A percentile compares a stretch with the other conserved stretches of the same genome.
Conservation (phyloP, 2,797 vertebrate genomes). For the Enteromius radiatus region DNA sequence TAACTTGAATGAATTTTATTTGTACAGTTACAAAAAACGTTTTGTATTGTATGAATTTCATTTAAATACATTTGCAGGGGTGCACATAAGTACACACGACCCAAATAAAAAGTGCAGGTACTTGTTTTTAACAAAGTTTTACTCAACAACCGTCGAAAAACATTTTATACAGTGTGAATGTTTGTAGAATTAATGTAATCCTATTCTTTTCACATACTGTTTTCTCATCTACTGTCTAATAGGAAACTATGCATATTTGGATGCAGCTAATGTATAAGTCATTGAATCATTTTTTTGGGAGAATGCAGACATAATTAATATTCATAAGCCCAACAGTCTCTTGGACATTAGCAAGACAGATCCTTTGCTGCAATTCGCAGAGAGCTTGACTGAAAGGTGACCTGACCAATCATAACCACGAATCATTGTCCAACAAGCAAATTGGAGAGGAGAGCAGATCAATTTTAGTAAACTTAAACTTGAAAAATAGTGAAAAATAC, state of each 20-base stretch:
- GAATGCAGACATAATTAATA: not conserved
- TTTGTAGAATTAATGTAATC: not conserved
- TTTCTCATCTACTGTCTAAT: not conserved
- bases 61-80: no score
- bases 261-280: not conserved
- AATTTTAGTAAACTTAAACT: not conserved
- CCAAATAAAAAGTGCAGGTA: not conserved
- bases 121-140: not conserved
- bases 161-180: not conserved
- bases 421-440: not conserved
- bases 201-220: no score
- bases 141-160: not conserved
- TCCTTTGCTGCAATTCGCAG: not conserved
- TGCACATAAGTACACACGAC: no score
- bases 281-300: not conserved
- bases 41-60: no score
- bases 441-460: not conserved
- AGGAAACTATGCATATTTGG: not conserved
- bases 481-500: not conserved
- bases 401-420: not conserved
- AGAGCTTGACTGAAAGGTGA: not conserved
- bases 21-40: no score
- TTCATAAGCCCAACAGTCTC: not conserved
- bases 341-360: not conserved
- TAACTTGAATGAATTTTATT: not conserved